Evolutionary conservation across 2,797 vertebrate genomes (phyloP).

Genomic region (Oryzias sinensis): DNA sequence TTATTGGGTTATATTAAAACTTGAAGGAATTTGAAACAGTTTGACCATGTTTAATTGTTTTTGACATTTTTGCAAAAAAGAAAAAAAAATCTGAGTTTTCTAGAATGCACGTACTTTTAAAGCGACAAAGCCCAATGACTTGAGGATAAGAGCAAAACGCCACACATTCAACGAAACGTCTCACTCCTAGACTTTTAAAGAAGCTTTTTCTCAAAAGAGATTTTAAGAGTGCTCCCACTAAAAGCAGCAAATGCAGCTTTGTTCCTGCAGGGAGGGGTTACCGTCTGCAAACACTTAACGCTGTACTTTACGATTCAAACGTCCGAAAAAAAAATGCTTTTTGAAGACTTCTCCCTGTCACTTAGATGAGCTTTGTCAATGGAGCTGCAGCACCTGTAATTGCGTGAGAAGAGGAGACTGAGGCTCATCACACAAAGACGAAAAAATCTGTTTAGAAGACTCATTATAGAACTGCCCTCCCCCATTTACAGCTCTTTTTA

Average conservation of each 20-base stretch:
- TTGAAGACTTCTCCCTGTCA: slow-evolving; percentile 72
- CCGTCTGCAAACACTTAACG: slow-evolving; percentile 70
- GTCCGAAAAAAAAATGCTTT: slow-evolving; percentile 75
- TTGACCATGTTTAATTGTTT: neutral
- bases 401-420: slow-evolving; percentile 72
- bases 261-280: slow-evolving; percentile 60
- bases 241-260: slow-evolving; percentile 55
- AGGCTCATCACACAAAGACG: slow-evolving; percentile 69
- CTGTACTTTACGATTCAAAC: slow-evolving; percentile 60
- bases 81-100: neutral
- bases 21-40: too few species aligned
- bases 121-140: slow-evolving; percentile 12
- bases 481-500: slow-evolving; percentile 21
- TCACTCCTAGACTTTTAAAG: slow-evolving; percentile 10
- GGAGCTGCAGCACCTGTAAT: slow-evolving; percentile 67
- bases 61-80: neutral
- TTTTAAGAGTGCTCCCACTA: slow-evolving; percentile 34
- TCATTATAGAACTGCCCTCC: slow-evolving; percentile 50
- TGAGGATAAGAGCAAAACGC: neutral
- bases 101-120: neutral
- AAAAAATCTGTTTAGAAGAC: slow-evolving; percentile 68
- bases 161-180: too few species aligned
- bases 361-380: slow-evolving; percentile 73
- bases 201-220: slow-evolving; percentile 13
- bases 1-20: too few species aligned